phyloP scores from a whole-genome alignment of 2,888 invertebrate genomes.

The Diaphora mendica region DNA sequence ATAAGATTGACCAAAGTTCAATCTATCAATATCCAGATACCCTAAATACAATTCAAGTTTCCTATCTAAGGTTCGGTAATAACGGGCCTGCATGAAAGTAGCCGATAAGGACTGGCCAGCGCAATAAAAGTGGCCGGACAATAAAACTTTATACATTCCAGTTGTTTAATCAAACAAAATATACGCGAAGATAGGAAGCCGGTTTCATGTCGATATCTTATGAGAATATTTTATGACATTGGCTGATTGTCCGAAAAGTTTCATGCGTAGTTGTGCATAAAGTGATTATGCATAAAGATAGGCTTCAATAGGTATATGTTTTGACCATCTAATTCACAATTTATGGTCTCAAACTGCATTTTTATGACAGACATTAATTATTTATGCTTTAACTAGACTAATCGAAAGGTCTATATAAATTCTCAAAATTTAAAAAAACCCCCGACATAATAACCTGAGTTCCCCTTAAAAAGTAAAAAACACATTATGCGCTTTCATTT shows the following conservation, averaged over 20 bases:
- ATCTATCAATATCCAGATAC: conserved; percentile 4
- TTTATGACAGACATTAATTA: too few relatives aligned
- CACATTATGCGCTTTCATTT: too few relatives aligned
- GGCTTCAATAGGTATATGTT: too few relatives aligned
- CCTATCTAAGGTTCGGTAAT: conserved; percentile 38
- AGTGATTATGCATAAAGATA: neutral
- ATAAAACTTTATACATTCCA: conserved; percentile 47
- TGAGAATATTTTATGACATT: conserved; percentile 15
- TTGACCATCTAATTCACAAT: neutral
- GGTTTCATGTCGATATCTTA: conserved; percentile 23
- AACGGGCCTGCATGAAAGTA: conserved; percentile 36
- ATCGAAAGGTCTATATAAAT: too few relatives aligned
- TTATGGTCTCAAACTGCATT: neutral
- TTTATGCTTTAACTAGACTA: too few relatives aligned
- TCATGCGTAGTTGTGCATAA: neutral
- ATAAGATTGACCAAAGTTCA: neutral
- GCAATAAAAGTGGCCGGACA: conserved; percentile 40
- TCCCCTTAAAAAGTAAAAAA: too few relatives aligned
- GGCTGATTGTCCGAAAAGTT: conserved; percentile 21
- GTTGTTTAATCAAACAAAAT: conserved; percentile 41
- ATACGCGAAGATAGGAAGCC: conserved; percentile 31
- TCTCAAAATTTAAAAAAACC: too few relatives aligned
- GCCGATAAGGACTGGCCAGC: conserved; percentile 39
- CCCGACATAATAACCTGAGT: too few relatives aligned
- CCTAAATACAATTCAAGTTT: conserved; percentile 4